Conservation (phyloP, 2,888 invertebrate genomes). For the Isoperla grammatica region DNA sequence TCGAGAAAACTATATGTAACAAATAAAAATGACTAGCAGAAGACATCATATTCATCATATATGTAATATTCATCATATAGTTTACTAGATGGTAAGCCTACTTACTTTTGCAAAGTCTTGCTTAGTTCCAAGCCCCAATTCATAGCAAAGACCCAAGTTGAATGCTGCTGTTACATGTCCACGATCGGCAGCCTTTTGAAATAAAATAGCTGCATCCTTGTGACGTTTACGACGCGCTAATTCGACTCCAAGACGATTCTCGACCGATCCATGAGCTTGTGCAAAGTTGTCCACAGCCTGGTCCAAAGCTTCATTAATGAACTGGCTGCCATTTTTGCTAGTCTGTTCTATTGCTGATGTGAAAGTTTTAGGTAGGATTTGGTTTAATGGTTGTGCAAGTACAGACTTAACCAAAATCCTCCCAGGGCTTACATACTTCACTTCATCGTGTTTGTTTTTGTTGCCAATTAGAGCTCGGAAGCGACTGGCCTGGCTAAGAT, state of each 20-base stretch:
- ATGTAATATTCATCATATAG: too few species aligned
- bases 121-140: constrained; percentile 58
- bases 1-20: too few species aligned
- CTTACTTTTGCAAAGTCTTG: constrained; percentile 53
- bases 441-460: constrained; percentile 25
- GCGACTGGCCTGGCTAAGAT: constrained; percentile 53
- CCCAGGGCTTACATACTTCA: constrained; percentile 18
- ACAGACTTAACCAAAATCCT: constrained; percentile 9
- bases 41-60: too few species aligned
- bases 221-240: constrained; percentile 54
- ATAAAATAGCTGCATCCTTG: constrained; percentile 52
- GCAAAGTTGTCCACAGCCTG: constrained; percentile 35
- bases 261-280: constrained; percentile 49
- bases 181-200: constrained; percentile 51
- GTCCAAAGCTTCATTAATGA: constrained; percentile 32
- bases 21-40: too few species aligned
- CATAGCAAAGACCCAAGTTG: constrained; percentile 64
- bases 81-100: constrained; percentile 30
- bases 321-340: background rate
- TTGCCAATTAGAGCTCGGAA: constrained; percentile 32
- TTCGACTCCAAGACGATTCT: constrained; percentile 54
- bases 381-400: constrained; percentile 28
- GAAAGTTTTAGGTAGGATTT: constrained; percentile 29
- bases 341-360: constrained; percentile 30
- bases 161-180: constrained; percentile 58